phyloP scores from a whole-genome alignment of 2,888 invertebrate genomes.

The Pandemis heparana region DNA sequence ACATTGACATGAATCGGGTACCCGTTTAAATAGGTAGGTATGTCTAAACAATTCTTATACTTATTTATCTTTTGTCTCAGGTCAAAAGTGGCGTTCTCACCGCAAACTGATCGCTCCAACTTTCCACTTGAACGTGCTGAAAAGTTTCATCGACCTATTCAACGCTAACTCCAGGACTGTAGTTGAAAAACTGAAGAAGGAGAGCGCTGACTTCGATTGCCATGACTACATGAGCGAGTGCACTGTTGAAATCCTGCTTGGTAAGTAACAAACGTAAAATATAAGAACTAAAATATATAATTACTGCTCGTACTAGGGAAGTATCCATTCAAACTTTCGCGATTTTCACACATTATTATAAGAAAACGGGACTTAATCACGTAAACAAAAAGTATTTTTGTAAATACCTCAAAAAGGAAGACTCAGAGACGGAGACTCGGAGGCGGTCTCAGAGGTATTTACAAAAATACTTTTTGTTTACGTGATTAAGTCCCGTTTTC shows the following conservation, averaged over 20 bases:
- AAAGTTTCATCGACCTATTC: slow-evolving; percentile 94
- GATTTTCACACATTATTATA: no score
- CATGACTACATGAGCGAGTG: slow-evolving; percentile 95
- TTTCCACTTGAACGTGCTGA: slow-evolving; percentile 94
- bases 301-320: background rate
- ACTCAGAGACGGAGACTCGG: no score
- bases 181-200: slow-evolving; percentile 89
- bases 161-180: slow-evolving; percentile 92
- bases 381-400: background rate
- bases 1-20: background rate
- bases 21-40: background rate
- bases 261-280: slow-evolving; percentile 72
- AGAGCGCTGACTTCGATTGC: slow-evolving; percentile 90
- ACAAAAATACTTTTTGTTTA: no score
- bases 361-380: no score
- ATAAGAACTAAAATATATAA: no score
- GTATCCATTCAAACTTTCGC: no score
- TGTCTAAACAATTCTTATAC: background rate
- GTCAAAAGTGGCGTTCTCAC: slow-evolving; percentile 94
- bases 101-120: slow-evolving; percentile 95
- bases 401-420: background rate
- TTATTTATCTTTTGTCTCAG: slow-evolving; percentile 66
- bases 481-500: no score
- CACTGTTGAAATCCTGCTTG: slow-evolving; percentile 92
- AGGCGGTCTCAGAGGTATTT: no score